Evolutionary conservation across 2,888 invertebrate species (phyloP).

Genomic region (Morpho achilles): DNA sequence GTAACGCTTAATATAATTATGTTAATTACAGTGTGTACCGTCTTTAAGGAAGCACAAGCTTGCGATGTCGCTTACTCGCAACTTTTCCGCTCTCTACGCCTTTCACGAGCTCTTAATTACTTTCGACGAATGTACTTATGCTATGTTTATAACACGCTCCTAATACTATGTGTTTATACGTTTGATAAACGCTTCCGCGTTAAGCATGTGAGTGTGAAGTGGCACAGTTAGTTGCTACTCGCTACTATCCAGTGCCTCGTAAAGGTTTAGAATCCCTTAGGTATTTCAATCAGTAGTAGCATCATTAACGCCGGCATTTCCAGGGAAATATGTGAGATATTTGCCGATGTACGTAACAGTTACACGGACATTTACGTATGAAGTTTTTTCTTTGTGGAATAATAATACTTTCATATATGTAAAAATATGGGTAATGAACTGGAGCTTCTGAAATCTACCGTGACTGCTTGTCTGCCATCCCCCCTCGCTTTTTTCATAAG

Average conservation of each 20-base stretch:
- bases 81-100: constrained; percentile 4
- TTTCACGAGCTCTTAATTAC: neutral
- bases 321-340: neutral
- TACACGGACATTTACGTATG: no score
- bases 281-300: constrained; percentile 21
- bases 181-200: constrained; percentile 4
- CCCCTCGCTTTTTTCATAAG: no score
- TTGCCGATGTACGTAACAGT: no score
- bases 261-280: constrained; percentile 19
- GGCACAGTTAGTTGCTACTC: neutral
- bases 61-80: no score
- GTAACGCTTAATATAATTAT: neutral
- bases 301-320: constrained; percentile 21
- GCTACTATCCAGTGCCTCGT: constrained; percentile 2
- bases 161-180: neutral
- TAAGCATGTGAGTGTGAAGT: constrained; percentile 13
- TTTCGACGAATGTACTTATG: neutral
- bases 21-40: neutral
- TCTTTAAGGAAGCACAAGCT: constrained; percentile 1
- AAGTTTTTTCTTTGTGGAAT: no score
- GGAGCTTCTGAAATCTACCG: no score
- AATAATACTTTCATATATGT: no score
- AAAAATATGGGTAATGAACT: no score
- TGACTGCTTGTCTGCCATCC: no score
- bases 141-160: constrained; percentile 2